These are phyloP conservation scores for Strix aluco DNA, from an alignment of 2,113 vertebrate species.

Conservation along the genomic window DNA sequence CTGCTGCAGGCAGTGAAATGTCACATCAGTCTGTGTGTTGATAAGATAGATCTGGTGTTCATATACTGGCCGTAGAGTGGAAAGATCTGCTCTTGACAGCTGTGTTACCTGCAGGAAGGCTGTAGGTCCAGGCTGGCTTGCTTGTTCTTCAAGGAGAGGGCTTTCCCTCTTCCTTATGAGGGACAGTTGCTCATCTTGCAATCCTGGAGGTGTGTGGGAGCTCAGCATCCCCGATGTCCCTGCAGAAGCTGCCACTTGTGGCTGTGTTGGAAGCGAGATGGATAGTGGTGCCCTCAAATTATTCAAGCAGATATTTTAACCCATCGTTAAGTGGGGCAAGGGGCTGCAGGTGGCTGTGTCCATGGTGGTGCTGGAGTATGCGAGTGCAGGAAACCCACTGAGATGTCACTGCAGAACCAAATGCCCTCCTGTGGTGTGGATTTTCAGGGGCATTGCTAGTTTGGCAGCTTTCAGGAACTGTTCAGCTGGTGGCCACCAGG, in stretches of 20 bases:
- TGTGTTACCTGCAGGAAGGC: fast-evolving
- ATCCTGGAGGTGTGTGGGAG: background rate
- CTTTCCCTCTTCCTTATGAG: fast-evolving
- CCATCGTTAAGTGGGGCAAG: too few relatives aligned
- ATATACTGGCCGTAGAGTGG: fast-evolving
- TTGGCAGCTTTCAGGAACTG: background rate
- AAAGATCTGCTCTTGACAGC: background rate
- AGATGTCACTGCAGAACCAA: fast-evolving
- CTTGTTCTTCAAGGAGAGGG: background rate
- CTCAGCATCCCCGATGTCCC: background rate
- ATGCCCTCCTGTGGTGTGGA: background rate
- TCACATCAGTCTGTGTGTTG: background rate
- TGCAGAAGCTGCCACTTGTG: background rate
- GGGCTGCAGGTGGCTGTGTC: background rate
- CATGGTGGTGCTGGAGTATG: background rate
- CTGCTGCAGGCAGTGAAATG: too few relatives aligned
- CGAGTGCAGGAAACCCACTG: background rate
- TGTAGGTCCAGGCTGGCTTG: background rate
- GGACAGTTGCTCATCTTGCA: fast-evolving
- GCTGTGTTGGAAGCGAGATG: background rate
- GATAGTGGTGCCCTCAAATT: background rate
- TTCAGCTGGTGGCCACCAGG: background rate
- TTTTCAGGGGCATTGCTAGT: background rate
- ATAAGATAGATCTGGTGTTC: background rate
- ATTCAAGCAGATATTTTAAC: background rate